Evolutionary conservation across 2,797 vertebrate genomes (phyloP).

Genomic region (Rhabdophis nuchalis): DNA sequence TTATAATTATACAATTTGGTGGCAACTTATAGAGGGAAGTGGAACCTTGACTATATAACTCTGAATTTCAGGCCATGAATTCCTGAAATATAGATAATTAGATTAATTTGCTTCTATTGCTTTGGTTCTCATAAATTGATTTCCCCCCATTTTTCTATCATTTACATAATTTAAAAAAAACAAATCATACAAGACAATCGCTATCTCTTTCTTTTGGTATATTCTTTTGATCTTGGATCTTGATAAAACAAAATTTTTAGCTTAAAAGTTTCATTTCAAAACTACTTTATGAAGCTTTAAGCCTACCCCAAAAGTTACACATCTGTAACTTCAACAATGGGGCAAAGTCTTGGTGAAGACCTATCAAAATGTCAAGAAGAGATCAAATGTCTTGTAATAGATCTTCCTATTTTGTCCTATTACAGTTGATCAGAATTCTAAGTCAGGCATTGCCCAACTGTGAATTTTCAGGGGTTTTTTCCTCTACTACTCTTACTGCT

Average conservation of each 20-base stretch:
- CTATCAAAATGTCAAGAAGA: neutral
- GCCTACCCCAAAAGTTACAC: neutral
- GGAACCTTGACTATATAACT: neutral
- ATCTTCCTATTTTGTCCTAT: neutral
- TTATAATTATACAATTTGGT: neutral
- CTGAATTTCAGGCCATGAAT: neutral
- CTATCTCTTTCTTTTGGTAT: neutral
- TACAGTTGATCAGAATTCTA: neutral
- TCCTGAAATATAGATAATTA: neutral
- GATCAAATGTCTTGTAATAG: neutral
- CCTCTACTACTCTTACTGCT: neutral
- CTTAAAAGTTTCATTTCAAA: neutral
- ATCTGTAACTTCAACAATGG: neutral
- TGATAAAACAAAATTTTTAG: neutral
- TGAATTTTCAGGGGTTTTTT: neutral
- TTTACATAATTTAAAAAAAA: neutral
- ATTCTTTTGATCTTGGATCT: neutral
- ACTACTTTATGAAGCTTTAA: neutral
- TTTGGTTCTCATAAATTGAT: neutral
- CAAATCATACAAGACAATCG: neutral
- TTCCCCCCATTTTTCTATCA: neutral
- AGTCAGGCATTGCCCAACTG: neutral
- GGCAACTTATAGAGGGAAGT: neutral
- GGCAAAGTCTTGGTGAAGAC: neutral
- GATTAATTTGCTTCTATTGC: neutral